phyloP scores from a whole-genome alignment of 2,797 vertebrate genomes.

The Lophius americanus region DNA sequence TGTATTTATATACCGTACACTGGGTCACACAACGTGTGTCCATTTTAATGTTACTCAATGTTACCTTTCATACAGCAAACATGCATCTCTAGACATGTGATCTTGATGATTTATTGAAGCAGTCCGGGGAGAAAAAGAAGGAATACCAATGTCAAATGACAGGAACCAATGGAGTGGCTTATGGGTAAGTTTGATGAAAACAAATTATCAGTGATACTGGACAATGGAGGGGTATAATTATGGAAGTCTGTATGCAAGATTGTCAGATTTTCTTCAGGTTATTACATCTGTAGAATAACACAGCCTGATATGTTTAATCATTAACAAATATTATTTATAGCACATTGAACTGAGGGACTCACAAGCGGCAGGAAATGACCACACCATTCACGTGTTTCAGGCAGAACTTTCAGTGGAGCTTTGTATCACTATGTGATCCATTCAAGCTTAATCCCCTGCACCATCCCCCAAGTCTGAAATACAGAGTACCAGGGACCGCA shows the following conservation, averaged over 20 bases:
- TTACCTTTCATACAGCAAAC: conserved; percentile 11
- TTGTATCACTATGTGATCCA: too few species aligned
- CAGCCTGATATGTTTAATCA: background rate
- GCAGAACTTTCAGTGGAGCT: too few species aligned
- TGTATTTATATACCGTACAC: background rate
- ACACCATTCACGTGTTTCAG: too few species aligned
- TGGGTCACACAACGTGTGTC: conserved; percentile 30
- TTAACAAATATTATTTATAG: background rate
- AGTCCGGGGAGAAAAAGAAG: conserved; percentile 24
- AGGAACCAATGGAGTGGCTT: conserved; percentile 26
- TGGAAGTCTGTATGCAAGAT: background rate
- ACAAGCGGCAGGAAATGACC: too few species aligned
- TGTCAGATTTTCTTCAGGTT: background rate
- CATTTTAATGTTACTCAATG: background rate
- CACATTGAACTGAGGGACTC: background rate
- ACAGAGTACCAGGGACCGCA: too few species aligned
- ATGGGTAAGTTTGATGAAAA: conserved; percentile 1
- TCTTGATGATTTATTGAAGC: conserved; percentile 67
- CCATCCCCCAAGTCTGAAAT: too few species aligned
- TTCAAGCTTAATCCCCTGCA: too few species aligned
- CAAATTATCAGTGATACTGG: conserved; percentile 12
- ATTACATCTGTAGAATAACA: background rate
- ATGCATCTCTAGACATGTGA: conserved; percentile 25
- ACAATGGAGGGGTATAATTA: background rate
- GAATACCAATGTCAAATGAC: too few species aligned